A percentile compares a stretch with the other conserved stretches of the same genome.
Conservation (phyloP, 2,888 invertebrate genomes). For the Agriotes lineatus region DNA sequence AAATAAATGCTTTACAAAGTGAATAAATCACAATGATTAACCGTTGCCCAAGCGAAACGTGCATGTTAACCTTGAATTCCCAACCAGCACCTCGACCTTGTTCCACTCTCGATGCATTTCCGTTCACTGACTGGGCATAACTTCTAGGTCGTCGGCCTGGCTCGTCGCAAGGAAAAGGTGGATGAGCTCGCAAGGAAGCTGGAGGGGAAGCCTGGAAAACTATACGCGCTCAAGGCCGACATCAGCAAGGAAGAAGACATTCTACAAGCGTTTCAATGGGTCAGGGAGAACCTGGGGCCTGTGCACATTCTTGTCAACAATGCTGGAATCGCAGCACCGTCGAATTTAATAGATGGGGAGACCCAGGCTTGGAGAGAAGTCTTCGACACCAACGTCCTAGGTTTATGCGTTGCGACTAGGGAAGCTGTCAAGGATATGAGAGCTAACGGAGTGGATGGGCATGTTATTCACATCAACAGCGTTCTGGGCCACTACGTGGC, state of each 20-base stretch:
- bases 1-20: too few relatives aligned
- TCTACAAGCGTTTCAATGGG: constrained; percentile 9
- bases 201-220: neutral
- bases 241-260: constrained; percentile 15
- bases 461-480: constrained; percentile 54
- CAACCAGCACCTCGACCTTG: too few relatives aligned
- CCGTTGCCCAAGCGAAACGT: too few relatives aligned
- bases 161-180: constrained; percentile 22
- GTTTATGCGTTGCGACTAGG: constrained; percentile 50
- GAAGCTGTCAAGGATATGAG: constrained; percentile 52
- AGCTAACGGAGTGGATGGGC: constrained; percentile 49
- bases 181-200: constrained; percentile 4
- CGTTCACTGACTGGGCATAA: too few relatives aligned
- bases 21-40: too few relatives aligned
- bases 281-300: constrained; percentile 8
- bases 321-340: neutral
- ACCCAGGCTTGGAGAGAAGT: constrained; percentile 43
- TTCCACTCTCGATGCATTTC: too few relatives aligned
- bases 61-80: too few relatives aligned
- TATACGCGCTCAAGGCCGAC: constrained; percentile 10
- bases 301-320: constrained; percentile 15
- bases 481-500: constrained; percentile 53
- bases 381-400: constrained; percentile 51
- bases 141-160: constrained; percentile 17
- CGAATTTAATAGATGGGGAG: constrained; percentile 43